Evolutionary conservation across 2,888 invertebrate genomes (phyloP).

Genomic region (Netelia melanura): DNA sequence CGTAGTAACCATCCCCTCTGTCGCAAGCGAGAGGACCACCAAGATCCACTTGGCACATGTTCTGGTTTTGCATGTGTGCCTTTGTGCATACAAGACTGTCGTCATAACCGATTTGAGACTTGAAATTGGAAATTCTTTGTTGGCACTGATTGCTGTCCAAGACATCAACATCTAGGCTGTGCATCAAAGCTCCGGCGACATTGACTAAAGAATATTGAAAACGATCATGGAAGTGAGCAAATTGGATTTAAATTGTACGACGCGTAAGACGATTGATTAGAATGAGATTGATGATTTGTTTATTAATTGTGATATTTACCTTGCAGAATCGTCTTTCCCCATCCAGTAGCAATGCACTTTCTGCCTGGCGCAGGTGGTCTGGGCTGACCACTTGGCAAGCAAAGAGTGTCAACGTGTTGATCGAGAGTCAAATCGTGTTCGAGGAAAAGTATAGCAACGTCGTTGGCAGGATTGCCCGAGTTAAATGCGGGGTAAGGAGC

Average conservation of each 20-base stretch:
- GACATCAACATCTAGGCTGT: constrained; percentile 89
- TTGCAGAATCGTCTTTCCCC: constrained; percentile 92
- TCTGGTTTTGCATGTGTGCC: constrained; percentile 87
- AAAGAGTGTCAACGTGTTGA: constrained; percentile 91
- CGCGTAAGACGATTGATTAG: too few relatives aligned
- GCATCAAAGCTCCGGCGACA: constrained; percentile 91
- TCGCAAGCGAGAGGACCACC: constrained; percentile 94
- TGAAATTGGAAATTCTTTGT: constrained; percentile 86
- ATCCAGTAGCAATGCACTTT: constrained; percentile 92
- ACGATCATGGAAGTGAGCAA: too few relatives aligned
- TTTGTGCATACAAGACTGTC: constrained; percentile 90
- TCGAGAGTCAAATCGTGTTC: constrained; percentile 87
- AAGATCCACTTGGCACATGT: constrained; percentile 93
- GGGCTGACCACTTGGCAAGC: constrained; percentile 86
- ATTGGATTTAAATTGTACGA: too few relatives aligned
- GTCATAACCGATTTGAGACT: constrained; percentile 87
- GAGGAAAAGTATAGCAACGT: constrained; percentile 90
- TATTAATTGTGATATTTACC: constrained; percentile 85
- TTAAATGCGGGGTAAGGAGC: constrained; percentile 90
- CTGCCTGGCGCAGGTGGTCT: constrained; percentile 83
- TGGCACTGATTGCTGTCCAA: constrained; percentile 88
- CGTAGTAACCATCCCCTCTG: constrained; percentile 89
- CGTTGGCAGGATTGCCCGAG: constrained; percentile 87
- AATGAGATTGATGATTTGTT: not conserved
- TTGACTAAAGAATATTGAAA: constrained; percentile 87